phyloP scores from a whole-genome alignment of 2,797 vertebrate genomes.

The Diceros bicornis region DNA sequence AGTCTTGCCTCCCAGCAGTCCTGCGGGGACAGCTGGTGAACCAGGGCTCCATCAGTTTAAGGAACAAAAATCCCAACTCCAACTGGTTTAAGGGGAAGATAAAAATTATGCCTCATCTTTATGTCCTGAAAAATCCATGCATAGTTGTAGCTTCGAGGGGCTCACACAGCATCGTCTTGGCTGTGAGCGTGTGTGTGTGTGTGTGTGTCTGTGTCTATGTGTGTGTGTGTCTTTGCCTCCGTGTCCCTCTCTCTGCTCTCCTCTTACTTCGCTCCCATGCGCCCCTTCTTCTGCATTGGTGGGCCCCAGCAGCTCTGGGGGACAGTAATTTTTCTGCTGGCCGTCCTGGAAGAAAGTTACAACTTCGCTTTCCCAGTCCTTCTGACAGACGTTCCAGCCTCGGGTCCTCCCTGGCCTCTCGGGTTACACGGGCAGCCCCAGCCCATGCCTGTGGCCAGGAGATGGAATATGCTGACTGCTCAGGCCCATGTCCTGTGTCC shows the following conservation, averaged over 20 bases:
- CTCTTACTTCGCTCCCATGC: rapidly evolving
- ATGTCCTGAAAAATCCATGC: not conserved
- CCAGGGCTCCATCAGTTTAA: not conserved
- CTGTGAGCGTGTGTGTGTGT: not conserved
- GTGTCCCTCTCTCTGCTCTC: not conserved
- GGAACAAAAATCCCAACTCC: not conserved
- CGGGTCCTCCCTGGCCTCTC: rapidly evolving
- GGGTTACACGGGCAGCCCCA: not conserved
- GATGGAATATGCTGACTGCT: not conserved
- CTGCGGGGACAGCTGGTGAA: not conserved
- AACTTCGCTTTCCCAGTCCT: not conserved
- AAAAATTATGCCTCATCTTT: not conserved
- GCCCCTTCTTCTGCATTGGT: rapidly evolving
- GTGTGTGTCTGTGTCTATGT: too few relatives aligned
- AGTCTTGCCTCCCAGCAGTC: not conserved
- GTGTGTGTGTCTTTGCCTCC: not conserved
- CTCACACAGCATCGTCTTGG: rapidly evolving
- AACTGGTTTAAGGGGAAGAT: not conserved
- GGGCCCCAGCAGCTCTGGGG: not conserved
- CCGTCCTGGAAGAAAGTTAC: not conserved
- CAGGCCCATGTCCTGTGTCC: not conserved
- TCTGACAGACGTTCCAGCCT: not conserved
- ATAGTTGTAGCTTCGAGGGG: rapidly evolving
- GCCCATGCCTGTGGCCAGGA: not conserved
- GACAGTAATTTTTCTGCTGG: not conserved